A percentile compares a stretch with the other conserved stretches of the same genome.
Conservation (phyloP, 2,797 vertebrate species). For the Tragopan temminckii region DNA sequence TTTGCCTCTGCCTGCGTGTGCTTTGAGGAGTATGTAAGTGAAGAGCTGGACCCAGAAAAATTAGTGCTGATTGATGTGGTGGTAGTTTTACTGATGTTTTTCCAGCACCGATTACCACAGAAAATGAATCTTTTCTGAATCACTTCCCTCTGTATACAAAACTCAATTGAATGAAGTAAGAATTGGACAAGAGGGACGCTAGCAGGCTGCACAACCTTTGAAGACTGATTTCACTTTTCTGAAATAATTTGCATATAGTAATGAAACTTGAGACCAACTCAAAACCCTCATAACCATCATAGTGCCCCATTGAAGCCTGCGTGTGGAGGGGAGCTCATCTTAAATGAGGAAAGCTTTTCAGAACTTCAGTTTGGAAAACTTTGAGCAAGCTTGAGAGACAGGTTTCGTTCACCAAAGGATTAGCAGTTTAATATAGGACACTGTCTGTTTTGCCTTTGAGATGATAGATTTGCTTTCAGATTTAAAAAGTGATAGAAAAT, state of each 20-base stretch:
- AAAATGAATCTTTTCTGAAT: constrained; percentile 50
- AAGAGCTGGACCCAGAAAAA: background rate
- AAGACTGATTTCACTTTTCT: background rate
- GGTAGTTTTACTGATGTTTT: constrained; percentile 11
- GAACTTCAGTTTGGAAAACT: background rate
- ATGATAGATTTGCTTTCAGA: background rate
- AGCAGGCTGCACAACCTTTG: background rate
- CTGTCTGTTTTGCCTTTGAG: background rate
- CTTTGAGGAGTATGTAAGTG: background rate
- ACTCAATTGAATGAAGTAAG: background rate
- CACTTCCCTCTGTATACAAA: background rate
- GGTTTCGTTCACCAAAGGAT: background rate
- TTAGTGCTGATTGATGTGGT: background rate
- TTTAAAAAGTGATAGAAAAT: background rate
- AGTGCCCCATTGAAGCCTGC: background rate
- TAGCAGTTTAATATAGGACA: background rate
- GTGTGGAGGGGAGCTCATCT: fast-evolving
- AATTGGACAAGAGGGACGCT: background rate
- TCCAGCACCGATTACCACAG: background rate
- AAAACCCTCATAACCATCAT: background rate
- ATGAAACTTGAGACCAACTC: background rate
- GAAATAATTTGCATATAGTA: background rate
- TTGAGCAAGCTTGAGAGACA: background rate
- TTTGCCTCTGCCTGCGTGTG: constrained; percentile 4
- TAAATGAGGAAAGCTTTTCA: background rate